Evolutionary conservation across 2,797 vertebrate genomes (phyloP).

Genomic region (Chiloscyllium punctatum): DNA sequence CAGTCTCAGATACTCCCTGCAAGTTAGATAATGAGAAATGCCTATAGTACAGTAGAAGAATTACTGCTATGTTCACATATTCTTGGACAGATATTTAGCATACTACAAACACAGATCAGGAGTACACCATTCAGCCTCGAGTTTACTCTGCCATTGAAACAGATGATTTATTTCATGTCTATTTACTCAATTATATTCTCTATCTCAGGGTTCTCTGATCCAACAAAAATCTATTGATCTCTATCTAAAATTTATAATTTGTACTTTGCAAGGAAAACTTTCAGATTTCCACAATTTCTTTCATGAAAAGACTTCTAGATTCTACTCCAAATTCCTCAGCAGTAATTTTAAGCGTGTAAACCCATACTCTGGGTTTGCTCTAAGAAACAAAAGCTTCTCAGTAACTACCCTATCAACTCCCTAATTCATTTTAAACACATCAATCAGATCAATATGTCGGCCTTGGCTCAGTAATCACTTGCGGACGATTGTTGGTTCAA

Average conservation of each 20-base stretch:
- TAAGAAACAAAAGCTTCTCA: not conserved
- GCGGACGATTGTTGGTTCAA: not conserved
- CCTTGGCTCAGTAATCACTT: not conserved
- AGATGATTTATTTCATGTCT: not conserved
- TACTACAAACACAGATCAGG: not conserved
- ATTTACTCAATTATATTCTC: not conserved
- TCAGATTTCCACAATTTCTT: not conserved
- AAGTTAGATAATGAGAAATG: not conserved
- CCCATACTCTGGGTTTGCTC: not conserved
- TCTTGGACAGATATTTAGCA: not conserved
- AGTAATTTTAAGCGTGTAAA: not conserved
- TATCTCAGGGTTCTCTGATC: not conserved
- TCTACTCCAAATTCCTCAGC: not conserved
- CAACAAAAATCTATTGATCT: not conserved
- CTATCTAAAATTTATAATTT: not conserved
- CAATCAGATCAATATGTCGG: not conserved
- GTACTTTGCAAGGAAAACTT: not conserved
- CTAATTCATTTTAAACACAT: not conserved
- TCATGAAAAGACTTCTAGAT: not conserved
- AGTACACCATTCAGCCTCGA: not conserved
- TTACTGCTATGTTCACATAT: not conserved
- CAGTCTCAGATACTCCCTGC: not conserved
- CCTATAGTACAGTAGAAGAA: not conserved
- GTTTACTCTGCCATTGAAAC: not conserved
- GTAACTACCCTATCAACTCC: not conserved